phyloP scores from a whole-genome alignment of 2,797 vertebrate genomes.

The Gambelia wislizenii region DNA sequence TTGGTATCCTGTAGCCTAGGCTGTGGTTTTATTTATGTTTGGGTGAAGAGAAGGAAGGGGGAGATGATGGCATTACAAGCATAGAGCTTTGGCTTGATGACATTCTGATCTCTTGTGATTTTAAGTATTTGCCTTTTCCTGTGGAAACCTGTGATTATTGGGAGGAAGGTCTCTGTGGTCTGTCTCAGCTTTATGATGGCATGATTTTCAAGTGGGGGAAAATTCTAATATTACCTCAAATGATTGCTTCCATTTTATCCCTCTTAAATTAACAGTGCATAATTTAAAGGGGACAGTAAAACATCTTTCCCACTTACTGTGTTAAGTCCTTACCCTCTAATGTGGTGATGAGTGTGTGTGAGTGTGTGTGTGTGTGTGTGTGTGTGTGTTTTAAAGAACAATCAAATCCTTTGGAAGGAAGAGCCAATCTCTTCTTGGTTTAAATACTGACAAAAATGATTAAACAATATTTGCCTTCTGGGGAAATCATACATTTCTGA shows the following conservation, averaged over 20 bases:
- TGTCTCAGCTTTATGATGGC: background rate
- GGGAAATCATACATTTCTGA: background rate
- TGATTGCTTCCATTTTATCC: background rate
- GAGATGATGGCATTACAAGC: background rate
- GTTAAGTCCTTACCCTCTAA: background rate
- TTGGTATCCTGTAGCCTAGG: background rate
- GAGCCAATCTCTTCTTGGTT: background rate
- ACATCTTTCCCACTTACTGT: background rate
- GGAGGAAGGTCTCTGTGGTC: no score
- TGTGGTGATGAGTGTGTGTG: background rate
- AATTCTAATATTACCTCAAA: constrained; percentile 30
- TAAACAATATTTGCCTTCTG: constrained; percentile 38
- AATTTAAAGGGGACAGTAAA: constrained; percentile 8
- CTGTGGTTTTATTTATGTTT: background rate
- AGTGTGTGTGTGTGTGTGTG: no score
- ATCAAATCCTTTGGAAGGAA: background rate
- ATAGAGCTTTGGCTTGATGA: background rate
- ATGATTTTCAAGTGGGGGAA: constrained; percentile 19
- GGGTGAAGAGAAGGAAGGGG: background rate
- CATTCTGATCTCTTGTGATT: background rate
- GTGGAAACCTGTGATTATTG: background rate
- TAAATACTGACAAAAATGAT: constrained; percentile 50
- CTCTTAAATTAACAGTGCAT: constrained; percentile 28
- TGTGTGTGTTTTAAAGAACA: background rate
- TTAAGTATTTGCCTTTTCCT: background rate